A percentile compares a stretch with the other conserved stretches of the same genome.
Evolutionary conservation across 2,888 invertebrate genomes (phyloP).

Genomic region (Trypoxylon attenuatum): DNA sequence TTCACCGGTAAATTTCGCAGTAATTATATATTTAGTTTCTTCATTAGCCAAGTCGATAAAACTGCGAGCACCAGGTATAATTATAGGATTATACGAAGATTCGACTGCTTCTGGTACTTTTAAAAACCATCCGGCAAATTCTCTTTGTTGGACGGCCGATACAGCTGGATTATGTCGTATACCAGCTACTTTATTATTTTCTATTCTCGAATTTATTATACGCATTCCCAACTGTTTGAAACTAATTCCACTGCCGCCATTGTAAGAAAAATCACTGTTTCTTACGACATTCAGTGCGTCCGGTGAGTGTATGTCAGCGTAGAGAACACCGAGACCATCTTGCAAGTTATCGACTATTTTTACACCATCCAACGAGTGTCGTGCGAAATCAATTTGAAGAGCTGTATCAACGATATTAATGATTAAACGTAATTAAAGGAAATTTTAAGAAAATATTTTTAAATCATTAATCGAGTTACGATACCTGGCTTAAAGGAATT

Average conservation of each 20-base stretch:
- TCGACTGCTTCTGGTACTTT: constrained; percentile 82
- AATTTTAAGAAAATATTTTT: not conserved
- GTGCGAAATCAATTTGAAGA: constrained; percentile 89
- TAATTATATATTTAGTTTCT: constrained; percentile 87
- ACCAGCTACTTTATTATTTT: constrained; percentile 90
- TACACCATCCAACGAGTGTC: constrained; percentile 88
- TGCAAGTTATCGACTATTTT: constrained; percentile 90
- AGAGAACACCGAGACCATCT: constrained; percentile 94
- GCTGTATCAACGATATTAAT: constrained; percentile 74
- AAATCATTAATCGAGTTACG: not conserved
- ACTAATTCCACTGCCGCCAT: constrained; percentile 91
- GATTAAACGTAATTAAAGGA: too few relatives aligned
- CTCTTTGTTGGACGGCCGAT: constrained; percentile 88
- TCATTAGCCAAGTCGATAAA: constrained; percentile 82
- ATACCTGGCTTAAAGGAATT: constrained; percentile 86
- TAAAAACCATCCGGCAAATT: constrained; percentile 94
- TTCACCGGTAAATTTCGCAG: constrained; percentile 80
- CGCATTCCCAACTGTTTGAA: constrained; percentile 91
- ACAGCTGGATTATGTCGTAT: constrained; percentile 94
- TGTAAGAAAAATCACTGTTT: constrained; percentile 89
- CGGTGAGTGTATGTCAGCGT: constrained; percentile 94
- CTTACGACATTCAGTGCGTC: constrained; percentile 88
- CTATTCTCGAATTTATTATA: constrained; percentile 85
- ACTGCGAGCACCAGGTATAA: constrained; percentile 80
- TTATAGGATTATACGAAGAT: constrained; percentile 83